Conservation (phyloP, 2,113 vertebrate genomes). For the Dipodomys stephensi region DNA sequence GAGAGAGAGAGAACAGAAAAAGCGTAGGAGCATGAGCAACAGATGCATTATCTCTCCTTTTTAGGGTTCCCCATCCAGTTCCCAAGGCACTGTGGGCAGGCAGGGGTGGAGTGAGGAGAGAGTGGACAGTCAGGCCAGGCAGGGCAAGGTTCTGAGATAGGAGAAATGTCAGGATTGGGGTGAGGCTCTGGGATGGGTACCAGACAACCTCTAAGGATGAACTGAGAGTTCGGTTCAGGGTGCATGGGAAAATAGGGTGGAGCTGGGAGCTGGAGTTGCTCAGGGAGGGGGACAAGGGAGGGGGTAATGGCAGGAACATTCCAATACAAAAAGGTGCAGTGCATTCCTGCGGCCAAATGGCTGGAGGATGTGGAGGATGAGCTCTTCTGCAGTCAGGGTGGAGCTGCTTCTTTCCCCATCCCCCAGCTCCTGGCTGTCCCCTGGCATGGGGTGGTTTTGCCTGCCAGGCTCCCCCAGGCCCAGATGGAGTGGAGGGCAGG, state of each 20-base stretch:
- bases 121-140: neutral
- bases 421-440: neutral
- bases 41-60: neutral
- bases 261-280: neutral
- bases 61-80: neutral
- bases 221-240: neutral
- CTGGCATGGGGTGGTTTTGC: accelerated
- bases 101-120: neutral
- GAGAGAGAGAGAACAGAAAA: neutral
- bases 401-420: too few relatives aligned
- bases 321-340: accelerated
- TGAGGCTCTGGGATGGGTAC: neutral
- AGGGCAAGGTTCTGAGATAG: neutral
- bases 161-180: neutral
- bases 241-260: neutral
- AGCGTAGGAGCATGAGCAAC: neutral
- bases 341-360: neutral
- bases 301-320: neutral
- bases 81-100: neutral
- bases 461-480: neutral
- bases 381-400: neutral
- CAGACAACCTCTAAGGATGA: neutral
- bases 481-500: neutral
- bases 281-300: neutral
- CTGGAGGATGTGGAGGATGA: neutral